Conservation (phyloP, 2,113 vertebrate species). For the Cervus canadensis region DNA sequence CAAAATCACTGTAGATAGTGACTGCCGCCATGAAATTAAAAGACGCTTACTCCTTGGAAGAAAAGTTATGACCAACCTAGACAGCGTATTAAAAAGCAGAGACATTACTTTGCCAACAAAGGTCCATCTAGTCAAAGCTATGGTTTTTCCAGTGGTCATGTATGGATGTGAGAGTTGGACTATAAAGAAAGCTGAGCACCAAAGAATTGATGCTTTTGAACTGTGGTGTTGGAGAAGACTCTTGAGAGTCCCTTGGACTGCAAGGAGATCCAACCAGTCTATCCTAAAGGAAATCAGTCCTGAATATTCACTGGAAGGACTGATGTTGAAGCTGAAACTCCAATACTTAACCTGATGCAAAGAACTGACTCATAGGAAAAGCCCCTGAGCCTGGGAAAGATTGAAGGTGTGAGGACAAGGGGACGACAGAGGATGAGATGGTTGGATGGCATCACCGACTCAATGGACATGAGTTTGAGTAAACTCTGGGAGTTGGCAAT, state of each 20-base stretch:
- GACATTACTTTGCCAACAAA: neutral
- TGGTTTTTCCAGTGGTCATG: neutral
- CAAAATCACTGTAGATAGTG: neutral
- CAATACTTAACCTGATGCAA: neutral
- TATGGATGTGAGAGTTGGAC: neutral
- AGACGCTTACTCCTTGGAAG: neutral
- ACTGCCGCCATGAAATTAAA: neutral
- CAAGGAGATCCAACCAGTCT: neutral
- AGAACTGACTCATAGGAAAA: neutral
- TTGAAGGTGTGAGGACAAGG: neutral
- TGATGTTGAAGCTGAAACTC: neutral
- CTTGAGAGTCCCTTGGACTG: neutral
- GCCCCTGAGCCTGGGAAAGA: neutral
- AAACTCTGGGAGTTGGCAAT: neutral
- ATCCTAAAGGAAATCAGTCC: neutral
- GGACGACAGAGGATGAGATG: neutral
- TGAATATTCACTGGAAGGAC: neutral
- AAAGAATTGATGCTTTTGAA: neutral
- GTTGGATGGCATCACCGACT: neutral
- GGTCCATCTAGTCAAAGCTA: neutral
- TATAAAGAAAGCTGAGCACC: neutral
- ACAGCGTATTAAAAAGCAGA: neutral
- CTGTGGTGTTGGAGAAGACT: neutral
- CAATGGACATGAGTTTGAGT: neutral
- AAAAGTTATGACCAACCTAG: neutral